These are phyloP conservation scores for Harpalus rufipes DNA, from an alignment of 2,888 invertebrate species.

Conservation along the genomic window DNA sequence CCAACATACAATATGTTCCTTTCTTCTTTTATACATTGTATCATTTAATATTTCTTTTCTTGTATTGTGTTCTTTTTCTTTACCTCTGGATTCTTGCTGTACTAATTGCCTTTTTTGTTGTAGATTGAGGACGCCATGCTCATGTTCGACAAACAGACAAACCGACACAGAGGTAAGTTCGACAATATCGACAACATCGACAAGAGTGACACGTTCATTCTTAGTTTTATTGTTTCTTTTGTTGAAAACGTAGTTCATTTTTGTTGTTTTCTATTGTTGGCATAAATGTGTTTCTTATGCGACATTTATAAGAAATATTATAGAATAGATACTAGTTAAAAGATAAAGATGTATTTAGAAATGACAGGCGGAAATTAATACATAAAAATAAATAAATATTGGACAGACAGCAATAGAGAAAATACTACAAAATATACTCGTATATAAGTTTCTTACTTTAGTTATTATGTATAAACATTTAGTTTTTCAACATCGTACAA, in stretches of 20 bases:
- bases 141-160: conserved; percentile 99
- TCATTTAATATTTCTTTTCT: neutral
- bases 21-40: no score
- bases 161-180: conserved; percentile 98
- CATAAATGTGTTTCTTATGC: no score
- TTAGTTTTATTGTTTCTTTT: conserved; percentile 10
- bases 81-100: neutral
- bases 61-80: neutral
- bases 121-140: conserved; percentile 99
- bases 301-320: neutral
- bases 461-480: no score
- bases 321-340: conserved; percentile 52
- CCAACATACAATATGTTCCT: no score
- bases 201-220: neutral
- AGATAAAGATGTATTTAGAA: conserved; percentile 54
- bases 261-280: conserved; percentile 15
- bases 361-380: neutral
- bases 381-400: neutral
- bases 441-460: no score
- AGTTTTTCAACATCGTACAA: no score
- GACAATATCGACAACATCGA: neutral
- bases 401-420: neutral
- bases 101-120: conserved; percentile 78
- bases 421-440: neutral
- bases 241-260: neutral